Evolutionary conservation across 2,113 vertebrate species (phyloP), one percentile per base, ranked within the genome.

Genomic region (Microcebus murinus): DNA sequence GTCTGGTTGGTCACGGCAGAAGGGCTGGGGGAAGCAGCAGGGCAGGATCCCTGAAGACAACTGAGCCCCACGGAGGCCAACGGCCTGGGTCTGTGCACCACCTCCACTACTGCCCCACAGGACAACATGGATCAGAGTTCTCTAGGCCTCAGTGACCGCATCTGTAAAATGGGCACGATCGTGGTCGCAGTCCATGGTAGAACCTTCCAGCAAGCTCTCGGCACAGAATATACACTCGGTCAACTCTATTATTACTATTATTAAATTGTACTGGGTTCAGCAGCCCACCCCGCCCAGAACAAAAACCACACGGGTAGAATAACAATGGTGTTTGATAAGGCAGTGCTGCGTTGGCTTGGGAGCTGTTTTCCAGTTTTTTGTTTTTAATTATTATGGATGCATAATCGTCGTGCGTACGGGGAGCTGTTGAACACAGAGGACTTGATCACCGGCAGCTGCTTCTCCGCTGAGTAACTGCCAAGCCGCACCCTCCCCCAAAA

Each of bases 321-420:
- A 83, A 77, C 92, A 97, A 92, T 29, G 83, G 87, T 52, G 85
- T 57, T 95, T 92, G 68, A 88, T 91, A 97, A 96, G 97, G 90
- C 96, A 21, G 10, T 34, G 55, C 82, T 95, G 59, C 5, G 82
- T 90, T 92, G 94, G 34, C 65, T 94, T 74, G 45, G 61, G 55
- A 90, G 93, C 45, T 31, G 73, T 48, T 76, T 71, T 48, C 27
- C 42, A 25, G 29, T 29, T 29, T 76, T 48, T 29, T 31, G 31
- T 29, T 48, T 76, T 48, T 76, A 76, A 48, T 20, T 76, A 48
- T 48, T 48, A 76, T 31, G 73, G 73, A 18, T 76, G 45, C 42
- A 18, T 76, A 31, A 76, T 31, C 29, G 27, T 76, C 48, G 42
- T 76, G 31, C 14, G 4, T 48, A 31, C 42, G 17, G 71, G 23